Evolutionary conservation across 2,797 vertebrate species (phyloP).

Genomic region (Choloepus didactylus): DNA sequence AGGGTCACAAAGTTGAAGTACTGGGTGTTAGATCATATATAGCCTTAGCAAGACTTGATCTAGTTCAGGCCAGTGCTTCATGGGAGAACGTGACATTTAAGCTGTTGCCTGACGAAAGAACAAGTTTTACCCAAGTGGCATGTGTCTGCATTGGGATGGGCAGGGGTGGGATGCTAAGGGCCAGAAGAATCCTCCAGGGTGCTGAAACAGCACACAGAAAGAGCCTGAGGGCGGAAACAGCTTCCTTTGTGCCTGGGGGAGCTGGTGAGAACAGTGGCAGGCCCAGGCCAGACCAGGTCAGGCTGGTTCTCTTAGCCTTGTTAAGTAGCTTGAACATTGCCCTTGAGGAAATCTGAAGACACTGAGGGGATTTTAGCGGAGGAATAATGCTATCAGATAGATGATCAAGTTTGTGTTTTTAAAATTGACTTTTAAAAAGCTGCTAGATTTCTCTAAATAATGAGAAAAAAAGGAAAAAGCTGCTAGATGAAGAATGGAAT

Average conservation of each 20-base stretch:
- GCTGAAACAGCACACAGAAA: background rate
- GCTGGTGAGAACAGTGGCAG: background rate
- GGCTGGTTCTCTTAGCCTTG: background rate
- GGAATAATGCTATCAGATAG: background rate
- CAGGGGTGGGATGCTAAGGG: background rate
- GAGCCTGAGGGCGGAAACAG: background rate
- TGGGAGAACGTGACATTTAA: background rate
- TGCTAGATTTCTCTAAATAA: background rate
- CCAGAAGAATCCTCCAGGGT: background rate
- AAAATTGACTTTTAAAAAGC: background rate
- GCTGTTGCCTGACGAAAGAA: background rate
- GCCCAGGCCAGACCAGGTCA: background rate
- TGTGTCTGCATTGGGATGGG: background rate
- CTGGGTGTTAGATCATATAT: background rate
- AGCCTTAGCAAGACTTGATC: background rate
- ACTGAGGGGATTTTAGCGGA: background rate
- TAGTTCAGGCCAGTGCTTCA: background rate
- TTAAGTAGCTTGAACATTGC: background rate
- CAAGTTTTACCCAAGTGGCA: background rate
- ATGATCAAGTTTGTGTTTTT: conserved; percentile 14
- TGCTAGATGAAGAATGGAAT: conserved; percentile 33
- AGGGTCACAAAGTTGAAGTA: background rate
- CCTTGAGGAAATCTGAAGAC: background rate
- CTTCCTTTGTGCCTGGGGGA: background rate
- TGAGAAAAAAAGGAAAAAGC: background rate